Conservation (phyloP, 2,797 vertebrate species). For the Eremophila alpestris region DNA sequence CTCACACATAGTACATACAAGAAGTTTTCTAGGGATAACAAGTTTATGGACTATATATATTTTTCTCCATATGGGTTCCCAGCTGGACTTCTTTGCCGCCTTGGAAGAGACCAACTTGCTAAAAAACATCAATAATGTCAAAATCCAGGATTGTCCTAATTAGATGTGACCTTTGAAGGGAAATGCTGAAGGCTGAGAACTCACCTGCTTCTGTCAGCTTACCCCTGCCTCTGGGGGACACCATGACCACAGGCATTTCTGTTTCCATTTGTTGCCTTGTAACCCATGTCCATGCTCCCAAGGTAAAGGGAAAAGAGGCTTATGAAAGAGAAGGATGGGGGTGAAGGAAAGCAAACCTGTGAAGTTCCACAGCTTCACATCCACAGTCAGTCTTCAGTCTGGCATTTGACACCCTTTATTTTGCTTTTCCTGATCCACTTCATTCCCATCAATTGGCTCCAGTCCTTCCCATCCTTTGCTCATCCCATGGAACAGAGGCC, state of each 20-base stretch:
- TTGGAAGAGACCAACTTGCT: constrained; percentile 50
- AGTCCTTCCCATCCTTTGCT: neutral
- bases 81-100: constrained; percentile 44
- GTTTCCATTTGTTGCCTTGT: neutral
- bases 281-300: neutral
- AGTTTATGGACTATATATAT: constrained; percentile 52
- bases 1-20: constrained; percentile 8
- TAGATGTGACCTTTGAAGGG: constrained; percentile 5
- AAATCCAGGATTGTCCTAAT: constrained; percentile 5
- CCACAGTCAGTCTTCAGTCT: neutral
- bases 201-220: neutral
- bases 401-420: neutral
- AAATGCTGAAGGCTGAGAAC: neutral
- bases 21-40: constrained; percentile 50
- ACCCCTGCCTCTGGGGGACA: neutral
- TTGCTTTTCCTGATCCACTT: neutral
- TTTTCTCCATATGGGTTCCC: constrained; percentile 57
- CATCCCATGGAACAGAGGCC: neutral
- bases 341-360: neutral
- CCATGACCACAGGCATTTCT: neutral
- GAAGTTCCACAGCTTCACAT: neutral
- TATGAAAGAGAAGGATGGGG: neutral
- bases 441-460: neutral
- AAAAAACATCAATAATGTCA: constrained; percentile 36
- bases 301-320: neutral